Evolutionary conservation across 2,113 vertebrate genomes (phyloP).

Genomic region (Pseudorhombus dupliciocellatus): DNA sequence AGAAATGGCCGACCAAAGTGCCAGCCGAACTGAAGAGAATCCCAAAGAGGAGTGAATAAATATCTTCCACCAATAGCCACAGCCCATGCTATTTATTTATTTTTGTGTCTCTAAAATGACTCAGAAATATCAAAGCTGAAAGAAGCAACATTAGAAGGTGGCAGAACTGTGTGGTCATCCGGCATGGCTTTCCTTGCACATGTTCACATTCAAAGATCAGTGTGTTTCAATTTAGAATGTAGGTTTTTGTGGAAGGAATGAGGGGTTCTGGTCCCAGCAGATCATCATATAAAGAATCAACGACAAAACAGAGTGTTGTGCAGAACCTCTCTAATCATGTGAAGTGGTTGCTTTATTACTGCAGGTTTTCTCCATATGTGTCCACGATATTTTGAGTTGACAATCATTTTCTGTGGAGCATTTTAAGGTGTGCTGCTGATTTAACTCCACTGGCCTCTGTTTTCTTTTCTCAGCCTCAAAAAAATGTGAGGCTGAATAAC

Average conservation of each 20-base stretch:
- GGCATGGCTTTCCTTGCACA: slow-evolving; percentile 74
- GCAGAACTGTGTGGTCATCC: slow-evolving; percentile 72
- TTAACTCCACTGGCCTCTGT: slow-evolving; percentile 4
- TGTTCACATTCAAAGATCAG: slow-evolving; percentile 10
- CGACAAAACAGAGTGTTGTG: background rate
- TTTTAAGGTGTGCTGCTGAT: slow-evolving; percentile 20
- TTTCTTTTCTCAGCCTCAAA: background rate
- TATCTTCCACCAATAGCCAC: slow-evolving; percentile 42
- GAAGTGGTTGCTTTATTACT: slow-evolving; percentile 28
- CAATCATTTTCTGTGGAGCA: slow-evolving; percentile 49
- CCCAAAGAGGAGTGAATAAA: slow-evolving; percentile 83
- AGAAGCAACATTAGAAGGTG: slow-evolving; percentile 66
- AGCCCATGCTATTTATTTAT: slow-evolving; percentile 76
- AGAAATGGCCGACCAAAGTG: slow-evolving; percentile 65
- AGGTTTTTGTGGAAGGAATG: background rate
- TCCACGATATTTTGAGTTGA: slow-evolving; percentile 50
- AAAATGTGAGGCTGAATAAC: background rate
- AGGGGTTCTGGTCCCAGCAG: background rate
- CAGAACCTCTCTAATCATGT: slow-evolving; percentile 19
- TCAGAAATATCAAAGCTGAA: slow-evolving; percentile 63
- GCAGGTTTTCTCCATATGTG: slow-evolving; percentile 38
- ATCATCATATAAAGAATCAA: background rate
- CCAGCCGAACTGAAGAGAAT: slow-evolving; percentile 79
- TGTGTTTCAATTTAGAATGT: slow-evolving; percentile 35
- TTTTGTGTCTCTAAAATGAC: slow-evolving; percentile 76